Evolutionary conservation across 2,888 invertebrate species (phyloP).

Genomic region (Plagodis dolabraria): DNA sequence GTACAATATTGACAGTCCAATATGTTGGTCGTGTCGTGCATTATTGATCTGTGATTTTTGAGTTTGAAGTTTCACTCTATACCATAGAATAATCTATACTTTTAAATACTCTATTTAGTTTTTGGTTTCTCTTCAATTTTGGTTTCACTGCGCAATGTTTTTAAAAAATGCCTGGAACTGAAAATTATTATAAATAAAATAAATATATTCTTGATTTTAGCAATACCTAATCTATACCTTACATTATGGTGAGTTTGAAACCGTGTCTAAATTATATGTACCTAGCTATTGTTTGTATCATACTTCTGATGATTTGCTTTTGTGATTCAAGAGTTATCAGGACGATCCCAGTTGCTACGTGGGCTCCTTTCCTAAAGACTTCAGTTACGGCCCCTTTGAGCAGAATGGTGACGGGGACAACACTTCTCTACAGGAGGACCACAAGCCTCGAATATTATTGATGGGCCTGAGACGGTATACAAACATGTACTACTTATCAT

Average conservation of each 20-base stretch:
- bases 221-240: no score
- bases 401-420: slow-evolving; percentile 89
- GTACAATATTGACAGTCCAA: no score
- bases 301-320: slow-evolving; percentile 9
- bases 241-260: slow-evolving; percentile 28
- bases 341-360: slow-evolving; percentile 83
- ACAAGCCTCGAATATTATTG: slow-evolving; percentile 96
- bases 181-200: no score
- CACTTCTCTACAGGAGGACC: slow-evolving; percentile 87
- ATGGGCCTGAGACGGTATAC: slow-evolving; percentile 96
- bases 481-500: not conserved
- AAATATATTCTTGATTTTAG: no score
- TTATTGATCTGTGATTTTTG: no score
- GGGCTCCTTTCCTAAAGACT: slow-evolving; percentile 94
- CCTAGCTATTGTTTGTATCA: not conserved
- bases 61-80: no score
- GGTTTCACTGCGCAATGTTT: no score
- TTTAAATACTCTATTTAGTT: no score
- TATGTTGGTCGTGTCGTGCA: no score
- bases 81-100: no score
- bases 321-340: slow-evolving; percentile 60
- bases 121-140: no score
- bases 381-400: slow-evolving; percentile 95
- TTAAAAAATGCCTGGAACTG: no score
- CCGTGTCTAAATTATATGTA: not conserved